Percentiles rank a stretch among this genome's conserved stretches.
These are phyloP conservation scores for Crypturellus tataupa DNA, from an alignment of 2,797 vertebrate genomes.

Conservation along the genomic window DNA sequence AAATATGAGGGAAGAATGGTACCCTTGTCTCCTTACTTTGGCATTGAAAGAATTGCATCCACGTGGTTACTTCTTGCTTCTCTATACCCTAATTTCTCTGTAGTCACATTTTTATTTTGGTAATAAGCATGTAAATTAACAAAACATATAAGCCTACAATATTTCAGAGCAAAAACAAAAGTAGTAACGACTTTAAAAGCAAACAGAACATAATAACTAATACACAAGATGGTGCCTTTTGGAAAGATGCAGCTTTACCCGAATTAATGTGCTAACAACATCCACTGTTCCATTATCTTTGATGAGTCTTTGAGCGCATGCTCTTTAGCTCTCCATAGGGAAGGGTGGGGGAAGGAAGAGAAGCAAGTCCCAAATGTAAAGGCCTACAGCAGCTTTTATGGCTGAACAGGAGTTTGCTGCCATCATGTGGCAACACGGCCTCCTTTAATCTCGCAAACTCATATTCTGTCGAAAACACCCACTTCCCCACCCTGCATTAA, in stretches of 20 bases:
- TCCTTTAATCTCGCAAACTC: neutral
- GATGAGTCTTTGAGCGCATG: neutral
- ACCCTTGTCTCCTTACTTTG: accelerated
- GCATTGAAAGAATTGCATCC: neutral
- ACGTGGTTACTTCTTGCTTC: neutral
- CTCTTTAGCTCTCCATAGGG: neutral
- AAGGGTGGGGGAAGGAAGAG: neutral
- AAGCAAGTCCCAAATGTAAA: neutral
- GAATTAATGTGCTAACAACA: neutral
- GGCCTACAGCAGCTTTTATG: neutral
- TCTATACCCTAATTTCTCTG: neutral
- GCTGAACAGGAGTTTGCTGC: conserved; percentile 52
- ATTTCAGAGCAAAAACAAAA: neutral
- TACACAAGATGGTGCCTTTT: neutral
- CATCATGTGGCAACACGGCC: conserved; percentile 59
- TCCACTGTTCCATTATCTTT: neutral
- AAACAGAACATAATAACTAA: neutral
- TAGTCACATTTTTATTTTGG: neutral
- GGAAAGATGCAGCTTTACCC: neutral
- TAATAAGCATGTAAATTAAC: neutral
- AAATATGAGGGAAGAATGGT: neutral
- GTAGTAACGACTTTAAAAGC: neutral
- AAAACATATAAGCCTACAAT: neutral
- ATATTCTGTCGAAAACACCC: neutral
- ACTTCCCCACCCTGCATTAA: neutral